phyloP scores from a whole-genome alignment of 35 echinoderm and acorn worm genomes.

The Apostichopus californicus region DNA sequence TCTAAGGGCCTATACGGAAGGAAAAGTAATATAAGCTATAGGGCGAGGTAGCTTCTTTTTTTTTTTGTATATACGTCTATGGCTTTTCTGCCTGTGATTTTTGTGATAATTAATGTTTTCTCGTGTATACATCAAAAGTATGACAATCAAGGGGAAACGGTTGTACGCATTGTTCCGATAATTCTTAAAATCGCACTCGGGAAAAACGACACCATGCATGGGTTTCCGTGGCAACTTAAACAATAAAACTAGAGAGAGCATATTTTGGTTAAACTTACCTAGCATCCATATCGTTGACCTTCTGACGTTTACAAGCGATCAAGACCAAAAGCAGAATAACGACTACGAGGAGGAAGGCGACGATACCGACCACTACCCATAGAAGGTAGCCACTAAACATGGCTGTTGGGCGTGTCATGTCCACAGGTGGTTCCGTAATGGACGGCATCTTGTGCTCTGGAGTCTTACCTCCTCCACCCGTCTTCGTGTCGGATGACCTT shows the following conservation, averaged over 20 bases:
- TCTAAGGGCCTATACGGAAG: too few species aligned
- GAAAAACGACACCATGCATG: too few species aligned
- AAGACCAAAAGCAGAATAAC: not conserved
- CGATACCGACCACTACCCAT: slow-evolving; percentile 5
- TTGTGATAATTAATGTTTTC: too few species aligned
- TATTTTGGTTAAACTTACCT: not conserved
- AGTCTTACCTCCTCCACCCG: not conserved
- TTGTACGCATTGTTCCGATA: too few species aligned
- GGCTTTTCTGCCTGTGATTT: too few species aligned
- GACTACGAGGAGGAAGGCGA: not conserved
- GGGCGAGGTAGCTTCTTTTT: too few species aligned
- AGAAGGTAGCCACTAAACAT: not conserved
- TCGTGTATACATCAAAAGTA: too few species aligned
- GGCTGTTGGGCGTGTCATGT: not conserved
- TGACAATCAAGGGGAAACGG: too few species aligned
- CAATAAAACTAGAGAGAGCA: not conserved
- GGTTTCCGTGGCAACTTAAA: not conserved
- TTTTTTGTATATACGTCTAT: too few species aligned
- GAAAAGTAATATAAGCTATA: too few species aligned
- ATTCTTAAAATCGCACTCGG: too few species aligned
- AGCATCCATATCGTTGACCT: slow-evolving; percentile 14
- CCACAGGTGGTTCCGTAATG: not conserved
- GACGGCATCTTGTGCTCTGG: not conserved
- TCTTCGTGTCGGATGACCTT: not conserved
- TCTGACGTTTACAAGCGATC: slow-evolving; percentile 13